Evolutionary conservation across 2,113 vertebrate species (phyloP), one percentile per base, ranked within the genome.

Genomic region (Natator depressus): DNA sequence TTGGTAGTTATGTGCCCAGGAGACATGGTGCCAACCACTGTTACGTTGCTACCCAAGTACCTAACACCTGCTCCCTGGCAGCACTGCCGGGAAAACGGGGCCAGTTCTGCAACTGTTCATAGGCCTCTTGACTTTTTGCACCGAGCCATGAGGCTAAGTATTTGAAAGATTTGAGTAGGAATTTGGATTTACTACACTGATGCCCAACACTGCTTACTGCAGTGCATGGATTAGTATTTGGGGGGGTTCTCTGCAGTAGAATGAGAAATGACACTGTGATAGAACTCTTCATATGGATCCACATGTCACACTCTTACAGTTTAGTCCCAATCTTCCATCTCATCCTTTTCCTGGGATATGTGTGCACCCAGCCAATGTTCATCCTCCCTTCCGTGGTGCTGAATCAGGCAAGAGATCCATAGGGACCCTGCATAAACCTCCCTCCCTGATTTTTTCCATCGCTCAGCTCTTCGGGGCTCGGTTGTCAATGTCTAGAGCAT

Each of bases 221-320:
- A 69, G 27, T 25, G 53, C n/a, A 0, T 0, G 2, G 59, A 24
- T n/a, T 13, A 3, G 84, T 0, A 31, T 3, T 12, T 93, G 65
- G 85, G 85, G 51, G 87, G 6, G 0, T 12, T 55, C 51, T 78
- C 38, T 0, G 0, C 78, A 72, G 47, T 10, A 8, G 38, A 46
- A 62, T 51, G 29, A 55, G 78, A 13, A 82, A 69, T 69, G 62
- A 17, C 17, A 35, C 35, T 17, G 2, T n/a, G 59, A 17, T 16
- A 35, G 29, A 65, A 65, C 59, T 35, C 31, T 65, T 65, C 59
- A 35, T 65, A 8, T n/a, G 62, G 62, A 13, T 25, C 72, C 72
- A 42, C 72, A 4, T 25, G n/a, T 76, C 72, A 7, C 31, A 22
- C 20, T 22, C 27, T 6, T 25, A 6, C 42, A 76, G 72, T 27